A percentile compares a stretch with the other conserved stretches of the same genome.
These are phyloP conservation scores for Pygmarrhopalites habei DNA, from an alignment of 1,140 invertebrate genomes.

Conservation along the genomic window DNA sequence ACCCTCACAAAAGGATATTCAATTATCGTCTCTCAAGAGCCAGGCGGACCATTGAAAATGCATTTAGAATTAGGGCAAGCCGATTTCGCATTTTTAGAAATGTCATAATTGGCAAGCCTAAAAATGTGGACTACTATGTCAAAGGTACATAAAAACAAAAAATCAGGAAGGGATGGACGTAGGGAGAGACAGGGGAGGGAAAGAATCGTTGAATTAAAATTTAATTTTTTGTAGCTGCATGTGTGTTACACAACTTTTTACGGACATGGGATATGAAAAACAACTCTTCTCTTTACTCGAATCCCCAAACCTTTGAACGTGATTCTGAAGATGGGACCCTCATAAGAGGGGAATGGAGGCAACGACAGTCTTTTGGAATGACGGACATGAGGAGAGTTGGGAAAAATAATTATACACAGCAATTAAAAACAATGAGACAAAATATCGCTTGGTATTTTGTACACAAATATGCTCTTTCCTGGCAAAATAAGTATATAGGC, in stretches of 20 bases:
- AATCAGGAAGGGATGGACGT: too few relatives aligned
- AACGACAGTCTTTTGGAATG: neutral
- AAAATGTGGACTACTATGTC: conserved; percentile 17
- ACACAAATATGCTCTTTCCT: neutral
- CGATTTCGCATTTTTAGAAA: conserved; percentile 40
- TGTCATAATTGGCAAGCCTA: conserved; percentile 12
- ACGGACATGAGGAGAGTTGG: neutral
- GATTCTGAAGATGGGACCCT: neutral
- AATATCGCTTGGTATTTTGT: neutral
- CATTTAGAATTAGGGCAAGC: conserved; percentile 48
- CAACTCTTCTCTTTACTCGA: neutral
- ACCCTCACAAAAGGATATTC: neutral
- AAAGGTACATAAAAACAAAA: conserved; percentile 34
- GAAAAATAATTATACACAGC: neutral
- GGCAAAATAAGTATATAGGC: conserved; percentile 2
- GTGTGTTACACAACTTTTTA: conserved; percentile 26
- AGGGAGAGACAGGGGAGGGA: too few relatives aligned
- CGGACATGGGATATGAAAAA: conserved; percentile 5
- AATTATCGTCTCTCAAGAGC: conserved; percentile 40
- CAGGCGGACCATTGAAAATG: conserved; percentile 48
- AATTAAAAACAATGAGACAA: neutral
- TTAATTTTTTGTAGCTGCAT: conserved; percentile 4
- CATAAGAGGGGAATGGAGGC: neutral
- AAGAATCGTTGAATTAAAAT: too few relatives aligned
- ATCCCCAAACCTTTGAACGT: conserved; percentile 5